Base-by-base conservation (phyloP, 1,140 invertebrate genomes). In the Panagrolaimus sp. region DNA sequence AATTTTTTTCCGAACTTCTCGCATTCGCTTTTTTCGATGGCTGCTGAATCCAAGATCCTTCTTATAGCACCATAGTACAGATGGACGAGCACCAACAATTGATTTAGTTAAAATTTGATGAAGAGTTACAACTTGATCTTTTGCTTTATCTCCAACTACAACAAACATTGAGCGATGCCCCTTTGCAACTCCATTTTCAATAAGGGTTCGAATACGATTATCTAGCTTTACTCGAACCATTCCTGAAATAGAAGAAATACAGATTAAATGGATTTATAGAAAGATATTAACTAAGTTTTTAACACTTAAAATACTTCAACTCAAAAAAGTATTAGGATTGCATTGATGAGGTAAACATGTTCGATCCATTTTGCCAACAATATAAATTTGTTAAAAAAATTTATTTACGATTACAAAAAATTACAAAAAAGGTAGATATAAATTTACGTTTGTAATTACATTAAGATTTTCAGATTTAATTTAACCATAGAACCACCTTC, bases 81-180 rank as follows among this genome's bases (percentile, higher is more conserved):
- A 83, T 10, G 96, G 95, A 69, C 94, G 87, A 0, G 93, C 88
- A 86, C 94, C 94, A 0, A 97, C 89, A 67, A 89, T 88, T 6
- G 94, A 90, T 86, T 98, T 98, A 0, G 92, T 90, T 32, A 98
- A 85, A 88, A 99, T 96, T 80, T 99, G 93, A 87, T 98, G 94
- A 0, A 98, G 85, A 84, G 96, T 93, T 3, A 94, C 91, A 72
- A 97, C 90, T 87, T 98, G 94, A 87, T 98, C 94, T 84, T 89
- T 88, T 28, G 90, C 91, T 88, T 96, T 96, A 82, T 97, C 93
- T 5, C 96, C 96, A 43, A 98, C 91, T 67, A 99, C 86, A 44
- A 94, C 88, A 86, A 98, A 94, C 88, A 98, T 89, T 32, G 92
- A 93, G 46, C 88, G 87, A 83, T 98, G 94, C 21, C 91, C 90